Evolutionary conservation across 2,888 invertebrate genomes (phyloP).

Genomic region (Villa cingulata): DNA sequence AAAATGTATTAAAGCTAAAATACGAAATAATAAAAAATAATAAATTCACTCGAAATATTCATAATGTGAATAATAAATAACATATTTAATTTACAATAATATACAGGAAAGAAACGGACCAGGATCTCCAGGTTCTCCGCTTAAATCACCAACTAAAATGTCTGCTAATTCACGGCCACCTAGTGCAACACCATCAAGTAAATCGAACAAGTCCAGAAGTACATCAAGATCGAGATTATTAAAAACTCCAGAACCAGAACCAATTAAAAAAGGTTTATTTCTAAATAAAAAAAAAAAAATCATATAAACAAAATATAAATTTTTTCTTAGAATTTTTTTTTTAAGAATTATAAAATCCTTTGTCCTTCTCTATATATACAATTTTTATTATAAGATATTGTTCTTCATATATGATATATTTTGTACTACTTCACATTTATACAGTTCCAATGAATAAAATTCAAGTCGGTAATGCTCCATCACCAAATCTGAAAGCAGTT

Average conservation of each 20-base stretch:
- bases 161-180: slow-evolving; percentile 33
- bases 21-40: no score
- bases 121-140: slow-evolving; percentile 54
- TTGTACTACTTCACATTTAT: not conserved
- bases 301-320: not conserved
- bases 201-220: slow-evolving; percentile 35
- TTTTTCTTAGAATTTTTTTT: not conserved
- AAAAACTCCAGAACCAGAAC: slow-evolving; percentile 58
- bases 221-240: slow-evolving; percentile 33
- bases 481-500: slow-evolving; percentile 83
- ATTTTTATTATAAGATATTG: not conserved
- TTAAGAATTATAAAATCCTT: not conserved
- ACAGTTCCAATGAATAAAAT: slow-evolving; percentile 81
- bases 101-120: slow-evolving; percentile 47
- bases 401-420: not conserved
- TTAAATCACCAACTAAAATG: slow-evolving; percentile 47
- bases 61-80: no score
- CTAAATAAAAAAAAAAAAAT: not conserved
- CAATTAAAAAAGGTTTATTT: slow-evolving; percentile 55
- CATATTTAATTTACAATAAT: no score
- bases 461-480: slow-evolving; percentile 82
- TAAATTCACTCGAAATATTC: no score
- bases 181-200: slow-evolving; percentile 36
- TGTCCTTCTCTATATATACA: not conserved
- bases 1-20: no score